Evolutionary conservation across 2,797 vertebrate species (phyloP).

Genomic region (Ciconia nigra): DNA sequence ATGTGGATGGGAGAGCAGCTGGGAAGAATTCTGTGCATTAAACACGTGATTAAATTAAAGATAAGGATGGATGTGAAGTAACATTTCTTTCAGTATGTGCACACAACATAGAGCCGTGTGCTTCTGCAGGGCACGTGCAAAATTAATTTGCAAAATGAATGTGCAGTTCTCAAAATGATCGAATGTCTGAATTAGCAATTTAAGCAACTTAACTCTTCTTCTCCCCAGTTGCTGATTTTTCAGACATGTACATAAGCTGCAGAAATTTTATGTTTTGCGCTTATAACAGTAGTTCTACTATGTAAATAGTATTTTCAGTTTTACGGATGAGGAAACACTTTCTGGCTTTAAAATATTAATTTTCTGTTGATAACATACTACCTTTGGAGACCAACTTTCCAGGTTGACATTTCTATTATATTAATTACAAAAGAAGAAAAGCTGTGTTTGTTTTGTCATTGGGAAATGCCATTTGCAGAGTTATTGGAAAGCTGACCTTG

Average conservation of each 20-base stretch:
- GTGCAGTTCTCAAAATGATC: not conserved
- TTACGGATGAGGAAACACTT: not conserved
- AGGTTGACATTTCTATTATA: slow-evolving; percentile 53
- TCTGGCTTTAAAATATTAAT: not conserved
- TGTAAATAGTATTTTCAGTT: not conserved
- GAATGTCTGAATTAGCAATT: not conserved
- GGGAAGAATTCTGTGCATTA: not conserved
- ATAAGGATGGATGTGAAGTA: not conserved
- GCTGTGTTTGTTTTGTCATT: slow-evolving; percentile 11
- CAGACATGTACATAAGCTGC: not conserved
- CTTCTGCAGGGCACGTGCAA: not conserved
- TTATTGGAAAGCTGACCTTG: slow-evolving; percentile 57
- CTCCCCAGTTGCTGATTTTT: not conserved
- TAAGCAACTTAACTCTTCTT: not conserved
- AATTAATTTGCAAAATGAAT: not conserved
- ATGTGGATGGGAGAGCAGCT: not conserved
- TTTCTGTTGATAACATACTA: not conserved
- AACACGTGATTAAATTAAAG: not conserved
- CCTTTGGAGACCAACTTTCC: slow-evolving; percentile 4
- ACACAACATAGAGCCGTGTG: rapidly evolving
- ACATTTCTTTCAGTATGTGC: not conserved
- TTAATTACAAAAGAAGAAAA: slow-evolving; percentile 21
- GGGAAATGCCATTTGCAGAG: slow-evolving; percentile 56
- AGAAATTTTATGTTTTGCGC: not conserved
- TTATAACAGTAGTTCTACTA: not conserved